Conservation (phyloP, 2,888 invertebrate genomes). For the Ypsolopha sequella region DNA sequence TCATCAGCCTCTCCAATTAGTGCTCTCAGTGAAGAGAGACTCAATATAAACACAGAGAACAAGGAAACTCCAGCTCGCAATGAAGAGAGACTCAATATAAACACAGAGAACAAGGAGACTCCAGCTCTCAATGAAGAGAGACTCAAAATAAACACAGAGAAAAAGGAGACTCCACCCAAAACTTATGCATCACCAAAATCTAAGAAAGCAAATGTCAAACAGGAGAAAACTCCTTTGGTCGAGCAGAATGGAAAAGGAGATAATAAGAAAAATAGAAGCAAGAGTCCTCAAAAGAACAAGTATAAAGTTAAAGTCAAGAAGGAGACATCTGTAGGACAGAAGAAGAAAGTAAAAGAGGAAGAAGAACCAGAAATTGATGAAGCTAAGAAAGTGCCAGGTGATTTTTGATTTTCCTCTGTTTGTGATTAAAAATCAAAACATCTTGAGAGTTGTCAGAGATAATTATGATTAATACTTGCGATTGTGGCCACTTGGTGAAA, state of each 20-base stretch:
- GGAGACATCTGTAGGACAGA: constrained; percentile 8
- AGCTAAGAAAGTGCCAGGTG: constrained; percentile 16
- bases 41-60: constrained; percentile 13
- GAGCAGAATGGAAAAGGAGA: constrained; percentile 12
- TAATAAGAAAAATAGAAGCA: constrained; percentile 2
- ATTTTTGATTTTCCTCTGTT: not conserved
- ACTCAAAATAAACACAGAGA: constrained; percentile 25
- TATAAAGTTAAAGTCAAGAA: not conserved
- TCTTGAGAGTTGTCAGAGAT: no score
- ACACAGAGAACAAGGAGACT: constrained; percentile 20
- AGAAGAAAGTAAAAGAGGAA: constrained; percentile 5
- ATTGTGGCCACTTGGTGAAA: no score
- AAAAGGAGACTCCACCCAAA: constrained; percentile 25
- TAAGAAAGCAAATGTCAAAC: constrained; percentile 23
- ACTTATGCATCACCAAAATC: constrained; percentile 39
- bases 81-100: no score
- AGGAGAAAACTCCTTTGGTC: constrained; percentile 9
- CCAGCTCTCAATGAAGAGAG: no score
- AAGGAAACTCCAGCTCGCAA: no score
- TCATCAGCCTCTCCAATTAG: constrained; percentile 12
- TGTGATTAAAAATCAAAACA: no score
- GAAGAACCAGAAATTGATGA: constrained; percentile 11
- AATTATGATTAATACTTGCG: no score
- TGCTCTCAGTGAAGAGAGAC: constrained; percentile 3
- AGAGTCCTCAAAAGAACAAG: not conserved